A percentile compares a stretch with the other conserved stretches of the same genome.
phyloP scores from a whole-genome alignment of 2,797 vertebrate genomes.

The Echeneis naucrates region DNA sequence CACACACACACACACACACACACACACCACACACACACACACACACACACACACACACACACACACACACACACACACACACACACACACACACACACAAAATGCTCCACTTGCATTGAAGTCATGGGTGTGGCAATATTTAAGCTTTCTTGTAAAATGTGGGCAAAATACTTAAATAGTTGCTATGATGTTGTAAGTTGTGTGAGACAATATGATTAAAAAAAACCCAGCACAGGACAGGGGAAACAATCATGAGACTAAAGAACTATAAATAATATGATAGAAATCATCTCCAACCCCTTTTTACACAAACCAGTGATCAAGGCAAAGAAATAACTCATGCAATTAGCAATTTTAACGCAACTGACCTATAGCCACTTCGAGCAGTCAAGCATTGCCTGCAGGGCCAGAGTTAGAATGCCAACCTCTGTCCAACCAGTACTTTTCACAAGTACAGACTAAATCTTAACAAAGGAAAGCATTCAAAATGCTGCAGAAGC shows the following conservation, averaged over 20 bases:
- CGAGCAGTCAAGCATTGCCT: not conserved
- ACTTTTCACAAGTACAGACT: not conserved
- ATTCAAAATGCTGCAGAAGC: not conserved
- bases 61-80: no score
- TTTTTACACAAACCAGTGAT: not conserved
- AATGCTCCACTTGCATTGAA: not conserved
- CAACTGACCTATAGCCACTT: not conserved
- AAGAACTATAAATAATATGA: not conserved
- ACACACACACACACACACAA: no score
- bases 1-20: no score
- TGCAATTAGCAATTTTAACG: not conserved
- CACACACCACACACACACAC: no score
- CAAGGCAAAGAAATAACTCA: not conserved
- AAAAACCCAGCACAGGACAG: not conserved
- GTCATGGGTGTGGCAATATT: not conserved
- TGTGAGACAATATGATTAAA: not conserved
- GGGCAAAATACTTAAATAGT: not conserved
- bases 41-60: no score
- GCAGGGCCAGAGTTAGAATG: not conserved
- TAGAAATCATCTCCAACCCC: not conserved
- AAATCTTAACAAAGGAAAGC: not conserved
- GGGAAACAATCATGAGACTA: not conserved
- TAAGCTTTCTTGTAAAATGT: not conserved
- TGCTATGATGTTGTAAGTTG: not conserved
- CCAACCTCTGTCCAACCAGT: not conserved